These are phyloP conservation scores for Euthynnus affinis DNA, from an alignment of 2,797 vertebrate species.

Conservation along the genomic window DNA sequence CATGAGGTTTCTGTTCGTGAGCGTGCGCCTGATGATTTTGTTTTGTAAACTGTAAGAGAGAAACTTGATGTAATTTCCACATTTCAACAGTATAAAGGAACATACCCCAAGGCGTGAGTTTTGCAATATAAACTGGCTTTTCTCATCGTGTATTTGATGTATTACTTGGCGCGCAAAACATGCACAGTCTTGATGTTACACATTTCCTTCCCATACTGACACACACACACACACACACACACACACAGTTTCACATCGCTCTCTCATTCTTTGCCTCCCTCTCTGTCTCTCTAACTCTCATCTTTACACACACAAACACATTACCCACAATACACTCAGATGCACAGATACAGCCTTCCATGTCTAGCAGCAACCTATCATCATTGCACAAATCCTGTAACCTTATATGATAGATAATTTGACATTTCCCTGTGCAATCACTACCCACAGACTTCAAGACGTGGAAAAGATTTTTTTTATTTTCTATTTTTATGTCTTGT, in stretches of 20 bases:
- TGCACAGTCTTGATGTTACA: neutral
- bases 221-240: neutral
- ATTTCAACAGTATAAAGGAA: slow-evolving; percentile 45
- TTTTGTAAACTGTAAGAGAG: slow-evolving; percentile 63
- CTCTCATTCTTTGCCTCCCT: slow-evolving; percentile 15
- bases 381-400: slow-evolving; percentile 52
- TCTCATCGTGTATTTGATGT: slow-evolving; percentile 51
- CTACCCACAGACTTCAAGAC: slow-evolving; percentile 30
- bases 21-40: slow-evolving; percentile 25
- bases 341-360: slow-evolving; percentile 25
- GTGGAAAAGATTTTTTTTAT: slow-evolving; percentile 12
- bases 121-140: slow-evolving; percentile 51
- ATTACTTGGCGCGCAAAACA: slow-evolving; percentile 54
- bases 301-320: slow-evolving; percentile 21
- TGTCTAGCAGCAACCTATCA: slow-evolving; percentile 44
- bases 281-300: neutral
- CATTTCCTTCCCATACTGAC: neutral
- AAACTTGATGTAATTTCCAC: slow-evolving; percentile 51
- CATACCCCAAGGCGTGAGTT: slow-evolving; percentile 31
- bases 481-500: neutral
- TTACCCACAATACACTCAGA: slow-evolving; percentile 46
- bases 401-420: slow-evolving; percentile 50
- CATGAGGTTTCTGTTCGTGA: slow-evolving; percentile 45
- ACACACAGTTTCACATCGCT: slow-evolving; percentile 14
- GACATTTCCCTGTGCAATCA: slow-evolving; percentile 46